Conservation (phyloP, 2,113 vertebrate species). For the Riparia riparia region DNA sequence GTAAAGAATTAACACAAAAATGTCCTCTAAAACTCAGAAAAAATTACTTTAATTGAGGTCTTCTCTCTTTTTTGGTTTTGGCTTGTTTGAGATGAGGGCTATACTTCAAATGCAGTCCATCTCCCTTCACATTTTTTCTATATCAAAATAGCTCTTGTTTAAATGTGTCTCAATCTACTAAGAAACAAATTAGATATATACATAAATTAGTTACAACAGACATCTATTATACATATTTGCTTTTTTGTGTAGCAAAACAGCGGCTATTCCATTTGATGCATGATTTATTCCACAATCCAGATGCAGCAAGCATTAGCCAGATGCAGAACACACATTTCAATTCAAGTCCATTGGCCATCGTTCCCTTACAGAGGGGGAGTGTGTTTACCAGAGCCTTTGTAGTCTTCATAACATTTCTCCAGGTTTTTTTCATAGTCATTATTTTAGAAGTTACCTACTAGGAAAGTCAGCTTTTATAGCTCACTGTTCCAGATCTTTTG, state of each 20-base stretch:
- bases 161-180: not conserved
- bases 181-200: not conserved
- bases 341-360: not conserved
- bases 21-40: not conserved
- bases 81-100: not conserved
- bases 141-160: not conserved
- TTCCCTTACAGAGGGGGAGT: fast-evolving
- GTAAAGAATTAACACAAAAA: not conserved
- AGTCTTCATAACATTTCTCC: not conserved
- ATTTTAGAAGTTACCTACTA: not conserved
- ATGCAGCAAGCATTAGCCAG: not conserved
- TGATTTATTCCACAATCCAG: not conserved
- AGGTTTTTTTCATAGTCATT: not conserved
- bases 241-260: not conserved
- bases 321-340: not conserved
- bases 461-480: not conserved
- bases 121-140: not conserved
- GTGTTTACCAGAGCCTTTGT: not conserved
- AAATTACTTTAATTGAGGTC: not conserved
- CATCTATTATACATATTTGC: not conserved
- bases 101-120: not conserved
- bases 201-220: not conserved
- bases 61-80: not conserved
- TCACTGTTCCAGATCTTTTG: not conserved
- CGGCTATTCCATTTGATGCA: not conserved